Base-by-base conservation (phyloP, 2,888 invertebrate genomes). In the Andrena fulva region DNA sequence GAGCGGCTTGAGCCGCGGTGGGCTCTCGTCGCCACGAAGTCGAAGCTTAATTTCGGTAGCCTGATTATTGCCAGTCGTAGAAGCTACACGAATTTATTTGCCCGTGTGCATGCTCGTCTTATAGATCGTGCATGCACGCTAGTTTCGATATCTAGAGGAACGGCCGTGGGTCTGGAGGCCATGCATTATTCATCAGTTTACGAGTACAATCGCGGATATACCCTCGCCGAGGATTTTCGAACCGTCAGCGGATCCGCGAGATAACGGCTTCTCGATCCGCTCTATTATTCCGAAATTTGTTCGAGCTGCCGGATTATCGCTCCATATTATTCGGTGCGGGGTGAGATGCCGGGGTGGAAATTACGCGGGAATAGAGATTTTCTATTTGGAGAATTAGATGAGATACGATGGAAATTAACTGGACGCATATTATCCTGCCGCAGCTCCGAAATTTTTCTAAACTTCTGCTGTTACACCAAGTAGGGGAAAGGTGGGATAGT, bases 161-260 rank as follows among this genome's bases (percentile, higher is more conserved):
- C 24, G 2, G 20, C 24, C 42, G 16, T 16, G 20, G 7, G 31
- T 20, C 10, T 35, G 20, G n/a, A 31, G 16, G 20, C 2, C 24
- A 42, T 74, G 59, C 31, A 74, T 66, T 66, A 68, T 68, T 50
- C 60, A 75, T 68, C 16, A 35, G 35, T 29, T 50, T 24, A 12
- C 60, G 3, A 35, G 12, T 12, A 62, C 12, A 33, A 12, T 62
- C 62, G 27, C 12, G 35, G 10, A 20, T 33, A 54, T 29, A 35
- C 7, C 54, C 20, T 29, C 60, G 16, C n/a, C 5, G 2, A 29
- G 60, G 60, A 62, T 68, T 60, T 68, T 60, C 60, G 10, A 35
- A 67, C 24, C 50, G 27, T 29, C 27, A 24, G 4, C 16, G n/a
- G 16, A 52, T 52, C 27, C 16, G 52, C 20, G 29, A 62, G 33